Evolutionary conservation across 1,140 invertebrate species (phyloP).

Genomic region (Drosophila nigrodunni): DNA sequence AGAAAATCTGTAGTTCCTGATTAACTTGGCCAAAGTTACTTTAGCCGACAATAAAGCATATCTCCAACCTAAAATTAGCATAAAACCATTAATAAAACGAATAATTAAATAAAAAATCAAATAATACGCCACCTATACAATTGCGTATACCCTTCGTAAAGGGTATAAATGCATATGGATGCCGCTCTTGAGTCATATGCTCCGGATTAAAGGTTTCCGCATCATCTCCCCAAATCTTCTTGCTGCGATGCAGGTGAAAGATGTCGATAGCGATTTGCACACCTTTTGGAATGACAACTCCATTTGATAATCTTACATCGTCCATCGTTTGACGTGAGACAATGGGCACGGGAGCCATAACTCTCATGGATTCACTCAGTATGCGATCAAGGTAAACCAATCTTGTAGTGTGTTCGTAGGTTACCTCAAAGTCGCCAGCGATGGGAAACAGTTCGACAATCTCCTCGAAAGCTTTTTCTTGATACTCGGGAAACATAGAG

Average conservation of each 20-base stretch:
- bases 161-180: conserved; percentile 76
- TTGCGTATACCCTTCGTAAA: conserved; percentile 76
- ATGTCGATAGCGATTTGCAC: conserved; percentile 64
- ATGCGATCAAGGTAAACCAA: conserved; percentile 89
- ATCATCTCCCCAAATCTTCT: conserved; percentile 67
- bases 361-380: conserved; percentile 88
- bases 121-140: conserved; percentile 68
- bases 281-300: conserved; percentile 60
- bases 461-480: conserved; percentile 88
- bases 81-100: not conserved
- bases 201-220: conserved; percentile 79
- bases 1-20: conserved; percentile 65
- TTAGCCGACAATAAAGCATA: conserved; percentile 74
- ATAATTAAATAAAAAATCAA: not conserved
- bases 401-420: conserved; percentile 86
- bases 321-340: conserved; percentile 61
- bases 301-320: conserved; percentile 60
- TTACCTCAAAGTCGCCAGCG: conserved; percentile 82
- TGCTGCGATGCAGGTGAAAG: conserved; percentile 70
- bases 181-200: conserved; percentile 59
- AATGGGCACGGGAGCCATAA: conserved; percentile 70
- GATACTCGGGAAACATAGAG: conserved; percentile 78
- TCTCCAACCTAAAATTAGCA: conserved; percentile 58
- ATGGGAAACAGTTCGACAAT: conserved; percentile 86
- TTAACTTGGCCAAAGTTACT: conserved; percentile 65